Evolutionary conservation across 2,888 invertebrate genomes (phyloP), one percentile per base, ranked within the genome.

Genomic region (Cepaea hortensis): DNA sequence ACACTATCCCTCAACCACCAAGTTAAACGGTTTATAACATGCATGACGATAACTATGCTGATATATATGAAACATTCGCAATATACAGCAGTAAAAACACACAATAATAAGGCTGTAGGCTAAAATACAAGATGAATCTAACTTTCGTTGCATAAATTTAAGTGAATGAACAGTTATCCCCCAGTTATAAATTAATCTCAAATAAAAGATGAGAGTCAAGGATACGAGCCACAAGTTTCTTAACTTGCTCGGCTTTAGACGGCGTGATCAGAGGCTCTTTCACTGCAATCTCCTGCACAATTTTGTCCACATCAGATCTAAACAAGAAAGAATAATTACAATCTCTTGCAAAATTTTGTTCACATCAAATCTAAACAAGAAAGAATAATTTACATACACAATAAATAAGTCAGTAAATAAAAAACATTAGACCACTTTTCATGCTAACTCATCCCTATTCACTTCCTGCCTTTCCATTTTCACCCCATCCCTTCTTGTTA

Each of bases 231-330:
- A 94, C 91, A 20, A 94, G 93, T 90, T 93, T 94, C 70, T 92
- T 89, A 55, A 94, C 93, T 93, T 94, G 94, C 55, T 94, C 94
- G 70, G 91, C 90, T 89, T 94, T 94, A 3, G 93, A 92, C 46
- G 93, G 89, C 81, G 94, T 94, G 46, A 95, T 93, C 1, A 95
- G 91, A 3, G 94, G 93, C 88, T 95, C 95, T 86, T 93, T 94
- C 62, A 91, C 90, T 1, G 92, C 89, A 55, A 95, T 94, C 87
- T 94, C 94, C 87, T 94, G 93, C 2, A 94, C 94, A 13, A 94
- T 92, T 80, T 91, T 92, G 91, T 94, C 93, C 9, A 93, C 89
- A 89, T 95, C 93, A 50, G 94, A 94, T 83, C 94, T 94, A 88
- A 76, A 92, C 91, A 77, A 48, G 82, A 35, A 82, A 61, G 72